Conservation (phyloP, 2,113 vertebrate genomes). For the Anolis sagrei region DNA sequence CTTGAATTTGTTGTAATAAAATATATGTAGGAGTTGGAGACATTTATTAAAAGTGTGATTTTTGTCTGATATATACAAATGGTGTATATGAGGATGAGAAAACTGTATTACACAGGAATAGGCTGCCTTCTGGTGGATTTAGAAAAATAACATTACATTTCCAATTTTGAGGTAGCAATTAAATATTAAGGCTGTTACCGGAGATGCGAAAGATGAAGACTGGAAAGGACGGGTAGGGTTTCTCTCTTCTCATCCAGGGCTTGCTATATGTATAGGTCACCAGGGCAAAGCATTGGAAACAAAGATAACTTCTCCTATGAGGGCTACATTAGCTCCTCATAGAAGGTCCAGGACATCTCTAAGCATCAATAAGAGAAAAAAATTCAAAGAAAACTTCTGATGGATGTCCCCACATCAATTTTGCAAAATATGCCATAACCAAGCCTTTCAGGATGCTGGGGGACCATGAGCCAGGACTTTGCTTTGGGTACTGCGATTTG, state of each 20-base stretch:
- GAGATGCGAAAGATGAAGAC: background rate
- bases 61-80: background rate
- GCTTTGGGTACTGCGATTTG: no score
- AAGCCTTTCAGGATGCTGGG: no score
- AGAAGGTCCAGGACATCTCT: no score
- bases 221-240: background rate
- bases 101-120: background rate
- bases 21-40: background rate
- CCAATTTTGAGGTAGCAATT: background rate
- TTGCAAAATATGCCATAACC: no score
- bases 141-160: background rate
- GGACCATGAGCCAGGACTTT: no score
- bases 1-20: background rate
- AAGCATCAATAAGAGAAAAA: no score
- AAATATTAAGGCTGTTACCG: background rate
- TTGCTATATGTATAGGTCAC: background rate
- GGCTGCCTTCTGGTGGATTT: background rate
- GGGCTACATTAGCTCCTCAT: background rate
- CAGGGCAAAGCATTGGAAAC: background rate
- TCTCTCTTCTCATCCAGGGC: background rate
- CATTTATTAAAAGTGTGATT: background rate
- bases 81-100: background rate
- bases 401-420: no score
- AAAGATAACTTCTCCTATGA: background rate
- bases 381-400: no score